Conservation (phyloP, 2,888 invertebrate species). For the Acleris literana region DNA sequence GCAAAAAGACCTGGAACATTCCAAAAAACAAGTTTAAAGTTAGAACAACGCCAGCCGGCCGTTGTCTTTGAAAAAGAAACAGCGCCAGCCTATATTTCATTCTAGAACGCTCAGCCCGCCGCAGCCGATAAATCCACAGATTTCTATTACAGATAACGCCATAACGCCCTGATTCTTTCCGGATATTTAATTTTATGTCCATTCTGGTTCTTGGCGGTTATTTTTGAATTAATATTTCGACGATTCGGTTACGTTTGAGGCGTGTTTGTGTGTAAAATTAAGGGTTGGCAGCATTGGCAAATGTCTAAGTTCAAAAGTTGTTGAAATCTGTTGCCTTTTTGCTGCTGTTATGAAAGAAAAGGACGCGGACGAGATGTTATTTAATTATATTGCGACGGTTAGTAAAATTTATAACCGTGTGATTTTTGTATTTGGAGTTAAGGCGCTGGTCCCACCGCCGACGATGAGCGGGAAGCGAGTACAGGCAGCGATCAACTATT, state of each 20-base stretch:
- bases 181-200: conserved; percentile 43
- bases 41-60: conserved; percentile 27
- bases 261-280: no score
- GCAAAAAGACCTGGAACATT: conserved; percentile 15
- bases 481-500: no score
- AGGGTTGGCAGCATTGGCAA: no score
- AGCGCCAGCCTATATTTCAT: conserved; percentile 38
- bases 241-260: not conserved
- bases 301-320: no score
- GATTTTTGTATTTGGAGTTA: no score
- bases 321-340: no score
- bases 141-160: conserved; percentile 42
- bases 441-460: no score
- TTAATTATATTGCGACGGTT: no score
- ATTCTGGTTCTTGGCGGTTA: conserved; percentile 36
- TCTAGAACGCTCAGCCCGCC: conserved; percentile 26
- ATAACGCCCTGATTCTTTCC: conserved; percentile 40
- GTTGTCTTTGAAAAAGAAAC: conserved; percentile 39
- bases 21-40: conserved; percentile 20
- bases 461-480: no score
- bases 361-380: no score
- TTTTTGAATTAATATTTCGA: conserved; percentile 36
- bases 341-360: no score
- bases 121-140: conserved; percentile 40
- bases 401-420: no score